Conservation (phyloP, 2,113 vertebrate species). For the Arvicanthis niloticus region DNA sequence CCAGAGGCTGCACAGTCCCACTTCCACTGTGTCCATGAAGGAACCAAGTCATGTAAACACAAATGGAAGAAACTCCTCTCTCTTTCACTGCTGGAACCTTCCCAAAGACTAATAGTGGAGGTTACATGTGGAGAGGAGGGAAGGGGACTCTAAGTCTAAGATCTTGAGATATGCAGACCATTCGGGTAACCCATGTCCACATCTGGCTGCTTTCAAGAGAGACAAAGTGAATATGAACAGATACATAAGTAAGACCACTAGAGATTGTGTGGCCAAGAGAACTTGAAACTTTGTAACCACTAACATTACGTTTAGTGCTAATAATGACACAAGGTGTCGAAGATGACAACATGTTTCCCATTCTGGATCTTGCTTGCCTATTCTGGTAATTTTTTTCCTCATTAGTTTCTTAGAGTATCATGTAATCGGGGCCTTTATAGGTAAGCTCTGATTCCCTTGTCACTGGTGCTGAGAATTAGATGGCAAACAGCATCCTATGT, state of each 20-base stretch:
- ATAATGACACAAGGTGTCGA: not conserved
- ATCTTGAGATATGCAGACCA: not conserved
- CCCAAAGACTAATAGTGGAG: not conserved
- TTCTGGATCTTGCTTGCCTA: not conserved
- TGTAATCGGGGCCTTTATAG: not conserved
- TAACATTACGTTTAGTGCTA: not conserved
- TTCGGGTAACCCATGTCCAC: not conserved
- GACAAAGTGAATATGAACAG: not conserved
- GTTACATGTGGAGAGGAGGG: not conserved
- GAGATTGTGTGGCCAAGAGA: not conserved
- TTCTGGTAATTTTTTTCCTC: not conserved
- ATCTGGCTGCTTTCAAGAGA: not conserved
- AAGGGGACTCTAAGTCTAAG: not conserved
- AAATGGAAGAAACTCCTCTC: not conserved
- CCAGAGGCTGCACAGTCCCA: not conserved
- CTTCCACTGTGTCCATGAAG: not conserved
- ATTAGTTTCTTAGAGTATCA: not conserved
- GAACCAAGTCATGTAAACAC: fast-evolving
- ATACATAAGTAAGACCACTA: not conserved
- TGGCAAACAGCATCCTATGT: not conserved
- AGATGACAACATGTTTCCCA: not conserved
- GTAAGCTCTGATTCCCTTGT: not conserved
- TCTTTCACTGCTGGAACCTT: not conserved
- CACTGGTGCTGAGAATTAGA: not conserved
- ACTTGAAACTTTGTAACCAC: not conserved